Base-by-base conservation (phyloP, 2,888 invertebrate genomes). In the Erpobdella octoculata region DNA sequence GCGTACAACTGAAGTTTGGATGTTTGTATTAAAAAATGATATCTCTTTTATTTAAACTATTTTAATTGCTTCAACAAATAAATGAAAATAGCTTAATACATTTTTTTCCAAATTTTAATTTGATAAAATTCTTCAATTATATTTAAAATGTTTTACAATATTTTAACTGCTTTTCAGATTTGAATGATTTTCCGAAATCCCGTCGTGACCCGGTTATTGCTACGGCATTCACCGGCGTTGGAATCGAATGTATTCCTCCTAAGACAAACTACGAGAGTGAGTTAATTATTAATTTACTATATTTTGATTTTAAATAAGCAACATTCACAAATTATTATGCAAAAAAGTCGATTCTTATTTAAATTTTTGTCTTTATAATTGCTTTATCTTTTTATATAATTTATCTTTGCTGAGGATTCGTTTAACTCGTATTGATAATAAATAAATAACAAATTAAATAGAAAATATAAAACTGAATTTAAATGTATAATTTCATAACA, bases 231-330 rank as follows among this genome's bases (percentile, higher is more conserved):
- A 75, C 75, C 15, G 79, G 78, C 15, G 78, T 78, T 0, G 77
- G 77, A 35, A 79, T 82, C 18, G 77, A 79, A 33, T 82, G 82
- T 73, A 73, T 75, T 9, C 91, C 94, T 18, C 95, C 95, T 0
- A 91, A 91, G 76, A 91, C 91, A 85, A 72, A 73, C 25, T 94
- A 90, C 82, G 93, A 94, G 8, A 87, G 86, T 86, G 79, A 78
- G 74, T 69, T 9, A 9, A 12, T 37, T n/a, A n/a, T n/a, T n/a
- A n/a, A n/a, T n/a, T n/a, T n/a, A n/a, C n/a, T n/a, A n/a, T 28
- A n/a, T 69, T 31, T 59, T 59, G 69, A 36, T 35, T 48, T 37
- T 12, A 25, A 5, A 21, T 33, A 25, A 12, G 8, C 31, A 33
- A 5, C 9, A 41, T 33, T 8, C 6, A 6, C 36, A 41, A 9